Evolutionary conservation across 2,888 invertebrate genomes (phyloP), one percentile per base, ranked within the genome.

Genomic region (Ischnura elegans): DNA sequence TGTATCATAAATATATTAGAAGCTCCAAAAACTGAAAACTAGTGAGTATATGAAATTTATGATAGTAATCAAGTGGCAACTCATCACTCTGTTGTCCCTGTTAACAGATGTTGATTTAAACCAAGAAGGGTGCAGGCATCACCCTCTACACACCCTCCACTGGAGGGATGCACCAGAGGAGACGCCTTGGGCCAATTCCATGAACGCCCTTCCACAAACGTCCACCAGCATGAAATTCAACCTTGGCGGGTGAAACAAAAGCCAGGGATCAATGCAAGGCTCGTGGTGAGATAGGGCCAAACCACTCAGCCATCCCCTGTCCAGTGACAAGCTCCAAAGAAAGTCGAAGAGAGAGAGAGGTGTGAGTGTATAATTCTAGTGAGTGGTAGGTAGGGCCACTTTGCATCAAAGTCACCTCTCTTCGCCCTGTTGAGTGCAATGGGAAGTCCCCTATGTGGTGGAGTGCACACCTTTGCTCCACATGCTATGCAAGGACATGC

Each of bases 1-100:
- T 55, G 90, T 90, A 90, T 90, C 90, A 90, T 90, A 90, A 90
- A 90, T 90, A 90, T 90, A 90, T 90, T 55, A 51, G 90, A 90
- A 90, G 90, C 90, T 90, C 61, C 90, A 61, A 66, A 66, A 90
- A 90, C 61, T 90, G 61, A 90, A 90, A 61, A 90, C 42, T 66
- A 66, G 61, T 90, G 61, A 90, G 90, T 90, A 66, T 66, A 66
- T 66, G 42, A 25, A 51, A 19, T 51, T 51, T 51, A 5, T 45
- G 45, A 90, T 90, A 43, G 36, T 55, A 87, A 90, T 90, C 61
- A 29, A 36, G 76, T 61, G 61, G 19, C 51, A 51, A 51, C 19
- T 66, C 90, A 66, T 55, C 19, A 51, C 87, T 47, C 55, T 42
- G 36, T 87, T 55, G 87, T 55, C 47, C 51, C 87, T 87, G 61